Conservation (phyloP, 2,888 invertebrate genomes). For the Acleris literana region DNA sequence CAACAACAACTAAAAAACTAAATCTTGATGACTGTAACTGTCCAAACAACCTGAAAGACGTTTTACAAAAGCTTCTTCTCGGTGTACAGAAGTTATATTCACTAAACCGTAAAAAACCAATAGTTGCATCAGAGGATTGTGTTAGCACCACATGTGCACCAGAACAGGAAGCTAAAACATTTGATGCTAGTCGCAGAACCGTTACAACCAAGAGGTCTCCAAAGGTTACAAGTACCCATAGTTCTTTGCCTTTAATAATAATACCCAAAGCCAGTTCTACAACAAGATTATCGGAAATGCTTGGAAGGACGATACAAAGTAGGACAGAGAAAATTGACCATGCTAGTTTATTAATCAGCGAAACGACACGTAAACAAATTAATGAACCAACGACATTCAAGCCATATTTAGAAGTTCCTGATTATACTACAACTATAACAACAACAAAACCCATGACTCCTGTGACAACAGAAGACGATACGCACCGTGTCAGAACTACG, state of each 20-base stretch:
- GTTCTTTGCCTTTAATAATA: too few relatives aligned
- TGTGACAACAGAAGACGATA: too few relatives aligned
- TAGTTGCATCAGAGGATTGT: not conserved
- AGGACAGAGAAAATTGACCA: too few relatives aligned
- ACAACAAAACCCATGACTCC: not conserved
- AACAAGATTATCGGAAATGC: too few relatives aligned
- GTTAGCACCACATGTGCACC: not conserved
- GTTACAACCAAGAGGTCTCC: not conserved
- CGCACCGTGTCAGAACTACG: not conserved
- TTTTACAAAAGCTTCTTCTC: constrained; percentile 51
- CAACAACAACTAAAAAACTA: constrained; percentile 26
- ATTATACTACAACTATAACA: not conserved
- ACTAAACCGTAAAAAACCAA: not conserved
- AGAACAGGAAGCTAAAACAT: not conserved
- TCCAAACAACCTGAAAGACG: constrained; percentile 47
- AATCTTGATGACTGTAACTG: constrained; percentile 52
- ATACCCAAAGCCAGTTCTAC: too few relatives aligned
- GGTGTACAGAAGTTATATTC: constrained; percentile 49
- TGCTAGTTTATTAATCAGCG: too few relatives aligned
- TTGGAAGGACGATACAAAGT: too few relatives aligned
- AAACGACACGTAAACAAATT: not conserved
- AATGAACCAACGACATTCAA: not conserved
- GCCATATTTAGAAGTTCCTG: not conserved
- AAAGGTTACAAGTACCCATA: too few relatives aligned
- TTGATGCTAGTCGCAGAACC: not conserved